Evolutionary conservation across 2,888 invertebrate species (phyloP).

Genomic region (Pycnomerus fuliginosus): DNA sequence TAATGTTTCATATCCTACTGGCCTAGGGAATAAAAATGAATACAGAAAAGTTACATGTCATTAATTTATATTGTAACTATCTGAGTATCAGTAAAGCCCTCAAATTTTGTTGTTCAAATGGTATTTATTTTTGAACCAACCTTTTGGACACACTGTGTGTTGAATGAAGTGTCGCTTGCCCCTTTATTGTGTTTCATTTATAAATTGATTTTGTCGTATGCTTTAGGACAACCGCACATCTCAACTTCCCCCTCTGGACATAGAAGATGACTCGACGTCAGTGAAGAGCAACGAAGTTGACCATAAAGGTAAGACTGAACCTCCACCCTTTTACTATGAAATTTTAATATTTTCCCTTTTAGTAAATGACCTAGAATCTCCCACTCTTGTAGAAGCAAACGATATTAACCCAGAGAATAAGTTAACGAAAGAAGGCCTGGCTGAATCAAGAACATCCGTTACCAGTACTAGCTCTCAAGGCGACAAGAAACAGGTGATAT

Average conservation of each 20-base stretch:
- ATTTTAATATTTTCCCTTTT: slow-evolving; percentile 30
- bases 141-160: too few species aligned
- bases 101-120: too few species aligned
- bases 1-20: too few species aligned
- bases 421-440: slow-evolving; percentile 20
- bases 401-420: slow-evolving; percentile 25
- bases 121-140: too few species aligned
- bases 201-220: background rate
- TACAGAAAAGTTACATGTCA: too few species aligned
- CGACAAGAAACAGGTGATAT: slow-evolving; percentile 37
- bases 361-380: slow-evolving; percentile 53
- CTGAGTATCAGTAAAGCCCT: too few species aligned
- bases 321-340: slow-evolving; percentile 2
- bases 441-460: slow-evolving; percentile 16
- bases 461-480: slow-evolving; percentile 17
- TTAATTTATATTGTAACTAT: too few species aligned
- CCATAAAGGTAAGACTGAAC: slow-evolving; percentile 68
- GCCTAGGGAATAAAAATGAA: too few species aligned
- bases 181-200: background rate
- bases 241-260: slow-evolving; percentile 84
- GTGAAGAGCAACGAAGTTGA: slow-evolving; percentile 82
- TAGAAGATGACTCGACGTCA: slow-evolving; percentile 89
- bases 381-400: slow-evolving; percentile 35
- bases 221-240: slow-evolving; percentile 85
- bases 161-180: too few species aligned